These are phyloP conservation scores for Larimichthys crocea DNA, from an alignment of 2,113 vertebrate genomes.

Conservation along the genomic window DNA sequence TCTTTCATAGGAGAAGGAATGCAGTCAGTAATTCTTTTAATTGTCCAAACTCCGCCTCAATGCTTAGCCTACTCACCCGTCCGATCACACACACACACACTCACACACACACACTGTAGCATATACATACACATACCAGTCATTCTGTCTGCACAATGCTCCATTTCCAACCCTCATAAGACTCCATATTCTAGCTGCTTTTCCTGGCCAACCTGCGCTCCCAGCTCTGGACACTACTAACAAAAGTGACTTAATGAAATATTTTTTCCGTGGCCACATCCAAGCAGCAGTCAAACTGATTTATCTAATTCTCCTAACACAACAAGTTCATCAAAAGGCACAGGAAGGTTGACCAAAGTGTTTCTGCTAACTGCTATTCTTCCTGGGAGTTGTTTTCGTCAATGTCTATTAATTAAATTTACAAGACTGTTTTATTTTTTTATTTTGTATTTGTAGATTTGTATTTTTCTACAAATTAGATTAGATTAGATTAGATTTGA, in stretches of 20 bases:
- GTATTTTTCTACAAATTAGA: too few species aligned
- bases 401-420: background rate
- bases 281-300: constrained; percentile 19
- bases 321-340: background rate
- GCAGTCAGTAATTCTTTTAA: constrained; percentile 72
- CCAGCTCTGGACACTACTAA: constrained; percentile 19
- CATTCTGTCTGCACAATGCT: constrained; percentile 59
- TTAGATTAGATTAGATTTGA: too few species aligned
- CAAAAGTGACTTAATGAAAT: constrained; percentile 23
- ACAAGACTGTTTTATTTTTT: background rate
- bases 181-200: constrained; percentile 15
- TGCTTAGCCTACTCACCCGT: constrained; percentile 61
- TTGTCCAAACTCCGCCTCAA: constrained; percentile 63
- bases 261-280: constrained; percentile 16
- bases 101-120: constrained; percentile 28
- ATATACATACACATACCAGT: constrained; percentile 54
- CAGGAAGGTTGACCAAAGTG: background rate
- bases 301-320: background rate
- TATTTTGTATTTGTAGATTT: too few species aligned
- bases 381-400: background rate
- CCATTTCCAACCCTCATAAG: constrained; percentile 23
- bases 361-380: background rate
- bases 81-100: constrained; percentile 14
- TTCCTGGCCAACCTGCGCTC: constrained; percentile 28
- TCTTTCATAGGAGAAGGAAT: constrained; percentile 68